Evolutionary conservation across 2,113 vertebrate species (phyloP), one percentile per base, ranked within the genome.

Genomic region (Chlorodrepanis virens): DNA sequence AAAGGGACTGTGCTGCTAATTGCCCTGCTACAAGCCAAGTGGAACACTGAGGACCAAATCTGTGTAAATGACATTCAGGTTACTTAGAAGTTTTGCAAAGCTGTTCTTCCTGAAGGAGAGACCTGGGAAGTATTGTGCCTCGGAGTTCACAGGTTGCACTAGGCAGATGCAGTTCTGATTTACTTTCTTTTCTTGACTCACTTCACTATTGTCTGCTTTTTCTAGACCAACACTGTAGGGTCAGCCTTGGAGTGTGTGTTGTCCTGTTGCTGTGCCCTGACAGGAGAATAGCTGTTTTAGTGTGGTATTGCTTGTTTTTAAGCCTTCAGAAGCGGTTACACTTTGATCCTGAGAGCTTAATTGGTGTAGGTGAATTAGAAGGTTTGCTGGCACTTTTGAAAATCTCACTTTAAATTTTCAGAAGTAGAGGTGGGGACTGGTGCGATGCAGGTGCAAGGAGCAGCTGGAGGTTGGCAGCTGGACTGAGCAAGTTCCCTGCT

Each of bases 51-150:
- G 90, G 74, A 71, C 87, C 74, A 87, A 82, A 82, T 78, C 77
- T 68, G 52, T 75, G 74, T 75, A 78, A 95, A 91, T 63, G 56
- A 59, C 64, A 33, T 89, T 84, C 29, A 33, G 60, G 87, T 92
- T 95, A 91, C 77, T 75, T 72, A 93, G 81, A 89, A 74, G 60
- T 67, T 78, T 89, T 75, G 52, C 64, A 89, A 83, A 91, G 52
- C 56, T 89, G 11, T 75, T n/a, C 60, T 91, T 97, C 20, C 27
- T 59, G 31, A 68, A 44, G 27, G 60, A 87, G 39, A 54, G 27
- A 81, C 12, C 37, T 70, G 87, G 56, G 81, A 91, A 87, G 69
- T 33, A 29, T 44, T 64, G 42, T 22, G 14, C 35, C 33, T 91
- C 52, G 31, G 18, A 67, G 60, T 63, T 93, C 72, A 61, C 56